These are phyloP conservation scores for Lordiphosa mommai DNA, from an alignment of 1,140 invertebrate species.

Conservation along the genomic window DNA sequence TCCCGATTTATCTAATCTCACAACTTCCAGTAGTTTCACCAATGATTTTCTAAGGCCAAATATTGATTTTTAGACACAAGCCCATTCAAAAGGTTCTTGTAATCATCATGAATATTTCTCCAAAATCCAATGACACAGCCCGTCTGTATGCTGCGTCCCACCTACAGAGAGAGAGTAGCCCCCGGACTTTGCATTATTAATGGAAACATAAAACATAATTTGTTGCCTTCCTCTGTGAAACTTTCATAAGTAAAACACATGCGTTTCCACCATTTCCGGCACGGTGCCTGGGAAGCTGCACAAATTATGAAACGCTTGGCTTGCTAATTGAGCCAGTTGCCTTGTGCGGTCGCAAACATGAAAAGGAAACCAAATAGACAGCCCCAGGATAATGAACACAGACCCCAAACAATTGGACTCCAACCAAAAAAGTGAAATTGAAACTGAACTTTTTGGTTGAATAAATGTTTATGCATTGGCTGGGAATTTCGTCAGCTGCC, in stretches of 20 bases:
- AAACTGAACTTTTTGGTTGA: slow-evolving; percentile 19
- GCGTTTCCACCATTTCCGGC: slow-evolving; percentile 38
- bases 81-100: not conserved
- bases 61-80: not conserved
- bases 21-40: too few species aligned
- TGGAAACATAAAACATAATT: slow-evolving; percentile 19
- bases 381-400: slow-evolving; percentile 14
- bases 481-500: slow-evolving; percentile 66
- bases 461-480: slow-evolving; percentile 40
- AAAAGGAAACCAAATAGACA: slow-evolving; percentile 43
- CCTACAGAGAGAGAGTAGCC: not conserved
- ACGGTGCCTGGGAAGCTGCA: slow-evolving; percentile 29
- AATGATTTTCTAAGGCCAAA: too few species aligned
- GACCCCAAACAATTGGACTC: not conserved
- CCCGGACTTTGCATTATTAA: slow-evolving; percentile 22
- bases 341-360: slow-evolving; percentile 35
- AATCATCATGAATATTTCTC: slow-evolving; percentile 6
- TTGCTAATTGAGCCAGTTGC: slow-evolving; percentile 49
- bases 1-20: too few species aligned
- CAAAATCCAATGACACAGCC: not conserved
- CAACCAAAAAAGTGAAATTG: slow-evolving; percentile 23
- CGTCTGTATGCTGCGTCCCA: slow-evolving; percentile 3
- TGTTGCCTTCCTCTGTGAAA: slow-evolving; percentile 6
- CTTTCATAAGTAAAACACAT: slow-evolving; percentile 19
- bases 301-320: slow-evolving; percentile 37